phyloP scores from a whole-genome alignment of 2,797 vertebrate genomes.

The Sebastolobus altivelis region DNA sequence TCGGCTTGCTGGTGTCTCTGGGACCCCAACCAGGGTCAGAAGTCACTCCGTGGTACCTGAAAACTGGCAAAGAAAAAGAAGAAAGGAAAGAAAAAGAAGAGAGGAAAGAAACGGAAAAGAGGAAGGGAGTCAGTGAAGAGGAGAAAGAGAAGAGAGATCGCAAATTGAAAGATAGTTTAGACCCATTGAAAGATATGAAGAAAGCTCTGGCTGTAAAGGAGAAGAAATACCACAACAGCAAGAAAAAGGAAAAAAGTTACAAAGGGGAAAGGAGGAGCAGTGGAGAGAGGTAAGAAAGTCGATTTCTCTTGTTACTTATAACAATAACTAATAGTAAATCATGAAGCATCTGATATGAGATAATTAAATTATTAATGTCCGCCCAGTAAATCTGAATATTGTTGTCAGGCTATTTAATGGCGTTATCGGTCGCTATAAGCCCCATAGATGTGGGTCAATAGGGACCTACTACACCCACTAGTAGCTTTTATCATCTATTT shows the following conservation, averaged over 20 bases:
- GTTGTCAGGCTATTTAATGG: too few species aligned
- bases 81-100: constrained; percentile 62
- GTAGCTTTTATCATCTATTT: too few species aligned
- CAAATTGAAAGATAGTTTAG: constrained; percentile 88
- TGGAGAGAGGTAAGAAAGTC: constrained; percentile 70
- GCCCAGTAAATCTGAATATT: neutral
- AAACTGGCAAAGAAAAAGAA: constrained; percentile 73
- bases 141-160: constrained; percentile 86
- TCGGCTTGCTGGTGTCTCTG: constrained; percentile 91
- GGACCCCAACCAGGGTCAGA: constrained; percentile 89
- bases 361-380: neutral
- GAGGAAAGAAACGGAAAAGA: constrained; percentile 64
- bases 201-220: constrained; percentile 83
- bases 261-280: constrained; percentile 53
- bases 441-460: too few species aligned
- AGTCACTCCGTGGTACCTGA: constrained; percentile 91
- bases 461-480: too few species aligned
- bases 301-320: neutral
- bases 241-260: constrained; percentile 73
- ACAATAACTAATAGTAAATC: neutral
- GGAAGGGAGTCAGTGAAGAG: constrained; percentile 76
- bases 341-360: neutral
- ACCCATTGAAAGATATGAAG: constrained; percentile 89
- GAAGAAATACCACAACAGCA: constrained; percentile 75
- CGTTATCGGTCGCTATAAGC: too few species aligned